Evolutionary conservation across 1,140 invertebrate species (phyloP).

Genomic region (Armadillidium nasatum): DNA sequence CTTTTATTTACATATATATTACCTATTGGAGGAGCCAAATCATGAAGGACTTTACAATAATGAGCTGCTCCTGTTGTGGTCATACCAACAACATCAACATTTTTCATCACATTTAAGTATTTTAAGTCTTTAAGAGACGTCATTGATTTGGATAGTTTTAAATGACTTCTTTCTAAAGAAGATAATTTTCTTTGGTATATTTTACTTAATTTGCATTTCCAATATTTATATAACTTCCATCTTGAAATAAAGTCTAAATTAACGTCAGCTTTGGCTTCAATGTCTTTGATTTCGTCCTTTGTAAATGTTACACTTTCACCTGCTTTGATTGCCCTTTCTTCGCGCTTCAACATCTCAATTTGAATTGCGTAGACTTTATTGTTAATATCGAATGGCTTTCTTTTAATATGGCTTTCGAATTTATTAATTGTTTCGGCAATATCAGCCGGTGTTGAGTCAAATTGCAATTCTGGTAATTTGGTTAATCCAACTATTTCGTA

Average conservation of each 20-base stretch:
- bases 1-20: not conserved
- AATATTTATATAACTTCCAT: conserved; percentile 41
- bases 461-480: too few species aligned
- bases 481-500: too few species aligned
- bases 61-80: conserved; percentile 72
- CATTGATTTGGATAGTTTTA: conserved; percentile 25
- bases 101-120: conserved; percentile 33
- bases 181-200: conserved; percentile 2
- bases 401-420: not conserved
- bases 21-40: conserved; percentile 59
- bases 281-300: not conserved
- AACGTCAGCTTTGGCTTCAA: not conserved
- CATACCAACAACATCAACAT: conserved; percentile 61
- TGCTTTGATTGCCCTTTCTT: not conserved
- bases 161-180: conserved; percentile 2
- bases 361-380: not conserved
- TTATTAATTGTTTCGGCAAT: not conserved
- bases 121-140: conserved; percentile 27
- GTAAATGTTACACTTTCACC: not conserved
- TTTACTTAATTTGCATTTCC: conserved; percentile 32
- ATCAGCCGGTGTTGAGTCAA: not conserved
- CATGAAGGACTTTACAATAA: conserved; percentile 58
- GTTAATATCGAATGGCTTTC: not conserved
- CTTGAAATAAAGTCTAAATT: conserved; percentile 18
- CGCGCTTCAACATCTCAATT: not conserved